Base-by-base conservation (phyloP, 2,113 vertebrate genomes). In the Cynopterus brachyotis region DNA sequence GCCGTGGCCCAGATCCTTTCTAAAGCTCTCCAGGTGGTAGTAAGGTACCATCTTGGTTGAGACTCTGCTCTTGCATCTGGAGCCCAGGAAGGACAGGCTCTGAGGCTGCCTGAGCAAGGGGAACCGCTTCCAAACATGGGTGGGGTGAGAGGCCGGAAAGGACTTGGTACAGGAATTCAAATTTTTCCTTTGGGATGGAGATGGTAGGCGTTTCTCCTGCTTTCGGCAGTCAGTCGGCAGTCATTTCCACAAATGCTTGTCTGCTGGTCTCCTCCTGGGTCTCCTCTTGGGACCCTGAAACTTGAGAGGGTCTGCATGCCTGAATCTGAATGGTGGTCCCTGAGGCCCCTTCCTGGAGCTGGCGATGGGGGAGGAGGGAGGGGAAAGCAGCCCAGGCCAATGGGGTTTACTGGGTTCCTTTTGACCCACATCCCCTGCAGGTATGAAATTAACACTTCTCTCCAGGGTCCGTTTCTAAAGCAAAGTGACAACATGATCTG, bases 101-200 rank as follows among this genome's bases (percentile, higher is more conserved):
- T 37, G 50, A 67, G 28, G 88, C 84, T 0, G 20, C 69, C 86
- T 26, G 88, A 64, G 26, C 91, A 26, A 24, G 47, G 35, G 72
- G 66, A 86, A 64, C 47, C 10, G 1, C 94, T 86, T 85, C 59
- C 75, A n/a, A 73, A 66, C 59, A 12, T 20, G 37, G 84, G 35
- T 15, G 26, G 37, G 45, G 87, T 4, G 30, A 42, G 64, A 69
- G 69, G 57, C 89, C 72, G 89, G 96, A 98, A 98, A 93, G 83
- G 91, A 81, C 84, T 62, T 22, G 40, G 60, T 73, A 55, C 88
- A 62, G 80, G 88, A 90, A 97, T 97, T 97, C 95, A 75, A 79
- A 96, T 78, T 9, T 95, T 89, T 78, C 91, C 93, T 98, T 97
- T 96, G 50, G 93, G 95, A 97, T 97, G 97, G 97, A 97, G 95